Percentiles rank a stretch among this genome's conserved stretches.
These are phyloP conservation scores for Drosophila hamatofila DNA, from an alignment of 2,888 invertebrate species.

Conservation along the genomic window DNA sequence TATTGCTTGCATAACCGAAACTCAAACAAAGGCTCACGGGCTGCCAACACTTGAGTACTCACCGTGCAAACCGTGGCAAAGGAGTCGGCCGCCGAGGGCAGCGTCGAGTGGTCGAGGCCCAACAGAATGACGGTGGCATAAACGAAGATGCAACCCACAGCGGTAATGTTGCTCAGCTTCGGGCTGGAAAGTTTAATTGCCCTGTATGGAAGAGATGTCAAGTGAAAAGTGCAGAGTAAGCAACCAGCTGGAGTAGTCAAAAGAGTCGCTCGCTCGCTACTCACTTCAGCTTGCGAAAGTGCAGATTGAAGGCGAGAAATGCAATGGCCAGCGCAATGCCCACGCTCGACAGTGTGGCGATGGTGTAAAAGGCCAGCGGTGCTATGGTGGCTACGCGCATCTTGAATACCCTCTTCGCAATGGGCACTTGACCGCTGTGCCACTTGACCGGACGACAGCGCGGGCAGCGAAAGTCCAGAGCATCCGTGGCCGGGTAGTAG, in stretches of 20 bases:
- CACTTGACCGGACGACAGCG: conserved; percentile 90
- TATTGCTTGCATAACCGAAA: conserved; percentile 74
- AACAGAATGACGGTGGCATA: conserved; percentile 94
- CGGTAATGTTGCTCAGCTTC: conserved; percentile 95
- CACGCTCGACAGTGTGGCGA: conserved; percentile 90
- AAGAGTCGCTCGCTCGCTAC: conserved; percentile 21
- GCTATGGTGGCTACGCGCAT: conserved; percentile 92
- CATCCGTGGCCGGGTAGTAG: conserved; percentile 88
- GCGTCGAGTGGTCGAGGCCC: conserved; percentile 93
- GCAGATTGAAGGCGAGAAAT: conserved; percentile 93
- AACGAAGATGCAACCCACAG: conserved; percentile 95
- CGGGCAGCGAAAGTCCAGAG: conserved; percentile 89
- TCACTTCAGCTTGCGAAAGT: conserved; percentile 93
- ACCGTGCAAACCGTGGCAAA: conserved; percentile 95
- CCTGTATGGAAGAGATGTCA: conserved; percentile 85
- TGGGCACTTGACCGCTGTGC: conserved; percentile 92
- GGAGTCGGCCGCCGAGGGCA: conserved; percentile 89
- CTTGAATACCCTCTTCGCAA: conserved; percentile 91
- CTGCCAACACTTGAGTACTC: conserved; percentile 84
- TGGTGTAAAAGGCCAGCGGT: conserved; percentile 90
- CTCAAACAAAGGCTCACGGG: conserved; percentile 65
- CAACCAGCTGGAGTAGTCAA: background rate
- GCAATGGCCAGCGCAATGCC: conserved; percentile 91
- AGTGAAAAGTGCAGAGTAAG: conserved; percentile 18
- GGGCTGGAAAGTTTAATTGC: conserved; percentile 97